phyloP scores from a whole-genome alignment of 2,888 invertebrate genomes.

The Caenorhabditis sp. region DNA sequence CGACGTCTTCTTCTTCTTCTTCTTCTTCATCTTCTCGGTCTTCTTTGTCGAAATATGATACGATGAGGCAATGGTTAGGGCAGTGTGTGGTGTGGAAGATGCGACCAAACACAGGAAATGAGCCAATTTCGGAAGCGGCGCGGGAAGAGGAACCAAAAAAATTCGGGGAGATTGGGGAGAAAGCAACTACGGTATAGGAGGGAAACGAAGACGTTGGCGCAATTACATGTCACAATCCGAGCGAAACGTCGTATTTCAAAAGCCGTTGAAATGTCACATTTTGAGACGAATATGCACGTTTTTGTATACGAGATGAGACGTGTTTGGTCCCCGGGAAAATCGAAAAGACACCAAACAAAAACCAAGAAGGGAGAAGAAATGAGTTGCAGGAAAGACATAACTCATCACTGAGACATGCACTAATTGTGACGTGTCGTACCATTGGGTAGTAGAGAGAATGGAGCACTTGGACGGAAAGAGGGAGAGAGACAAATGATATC shows the following conservation, averaged over 20 bases:
- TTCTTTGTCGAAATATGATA: constrained; percentile 51
- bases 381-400: background rate
- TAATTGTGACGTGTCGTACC: constrained; percentile 15
- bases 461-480: background rate
- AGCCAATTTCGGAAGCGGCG: constrained; percentile 35
- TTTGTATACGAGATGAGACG: constrained; percentile 7
- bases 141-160: constrained; percentile 1
- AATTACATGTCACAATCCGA: constrained; percentile 43
- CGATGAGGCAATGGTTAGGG: constrained; percentile 35
- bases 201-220: background rate
- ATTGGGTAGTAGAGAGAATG: too few species aligned
- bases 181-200: background rate
- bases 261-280: constrained; percentile 36
- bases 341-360: background rate
- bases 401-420: background rate
- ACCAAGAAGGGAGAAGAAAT: background rate
- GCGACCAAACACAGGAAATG: constrained; percentile 50
- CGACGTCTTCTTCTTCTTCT: too few species aligned
- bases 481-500: constrained; percentile 12
- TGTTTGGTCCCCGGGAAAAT: background rate
- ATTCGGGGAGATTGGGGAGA: background rate
- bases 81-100: constrained; percentile 16
- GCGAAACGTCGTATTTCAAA: constrained; percentile 30
- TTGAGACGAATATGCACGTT: constrained; percentile 41
- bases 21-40: constrained; percentile 29